Conservation (phyloP, 2,113 vertebrate species). For the Eulacestoma nigropectus region DNA sequence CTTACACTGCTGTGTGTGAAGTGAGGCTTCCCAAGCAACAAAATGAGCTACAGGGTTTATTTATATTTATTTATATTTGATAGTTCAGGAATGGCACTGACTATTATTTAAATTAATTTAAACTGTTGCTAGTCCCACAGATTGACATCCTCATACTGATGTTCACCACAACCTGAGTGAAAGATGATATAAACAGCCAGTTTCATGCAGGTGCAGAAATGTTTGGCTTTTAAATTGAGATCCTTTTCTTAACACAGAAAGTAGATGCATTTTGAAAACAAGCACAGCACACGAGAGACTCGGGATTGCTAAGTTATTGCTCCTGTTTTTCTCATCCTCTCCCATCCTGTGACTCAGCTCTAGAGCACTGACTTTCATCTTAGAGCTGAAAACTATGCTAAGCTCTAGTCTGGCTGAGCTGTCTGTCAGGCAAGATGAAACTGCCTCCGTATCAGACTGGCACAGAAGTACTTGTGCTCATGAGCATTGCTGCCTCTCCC, state of each 20-base stretch:
- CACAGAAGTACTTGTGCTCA: not conserved
- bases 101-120: not conserved
- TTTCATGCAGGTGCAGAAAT: not conserved
- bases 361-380: not conserved
- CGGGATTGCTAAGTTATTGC: accelerated
- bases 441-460: not conserved
- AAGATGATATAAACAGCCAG: not conserved
- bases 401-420: not conserved
- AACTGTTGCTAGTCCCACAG: not conserved
- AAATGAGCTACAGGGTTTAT: not conserved
- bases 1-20: not conserved
- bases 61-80: not conserved
- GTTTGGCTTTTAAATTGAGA: not conserved
- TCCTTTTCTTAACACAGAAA: not conserved
- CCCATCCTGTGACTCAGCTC: not conserved
- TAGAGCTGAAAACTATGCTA: not conserved
- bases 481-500: not conserved
- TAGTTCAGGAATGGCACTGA: not conserved
- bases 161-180: not conserved
- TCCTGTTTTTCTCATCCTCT: not conserved
- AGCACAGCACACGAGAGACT: not conserved
- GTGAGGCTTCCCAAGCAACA: not conserved
- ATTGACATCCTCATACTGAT: not conserved
- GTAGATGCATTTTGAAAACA: not conserved
- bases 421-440: not conserved